Conservation (phyloP, 1,140 invertebrate genomes). For the Anastrepha obliqua region DNA sequence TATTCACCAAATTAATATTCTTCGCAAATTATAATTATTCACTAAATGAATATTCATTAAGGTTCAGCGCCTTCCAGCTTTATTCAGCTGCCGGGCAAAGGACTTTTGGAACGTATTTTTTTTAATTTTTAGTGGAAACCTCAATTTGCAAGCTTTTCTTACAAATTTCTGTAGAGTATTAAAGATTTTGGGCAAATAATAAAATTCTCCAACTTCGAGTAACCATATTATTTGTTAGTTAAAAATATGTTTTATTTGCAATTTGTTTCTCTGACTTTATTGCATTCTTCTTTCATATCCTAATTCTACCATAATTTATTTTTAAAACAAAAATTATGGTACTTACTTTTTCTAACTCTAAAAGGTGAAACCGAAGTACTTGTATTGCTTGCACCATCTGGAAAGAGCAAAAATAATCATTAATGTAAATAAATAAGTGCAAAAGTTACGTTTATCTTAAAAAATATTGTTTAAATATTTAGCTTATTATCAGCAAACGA, state of each 20-base stretch:
- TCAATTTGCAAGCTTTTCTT: no score
- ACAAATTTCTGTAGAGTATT: no score
- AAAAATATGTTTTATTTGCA: background rate
- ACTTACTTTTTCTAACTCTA: conserved; percentile 99
- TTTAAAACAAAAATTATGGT: conserved; percentile 56
- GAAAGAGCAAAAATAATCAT: conserved; percentile 76
- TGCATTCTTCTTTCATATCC: conserved; percentile 57
- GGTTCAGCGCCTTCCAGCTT: no score
- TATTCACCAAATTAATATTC: no score
- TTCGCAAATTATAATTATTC: no score
- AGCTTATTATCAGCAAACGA: background rate
- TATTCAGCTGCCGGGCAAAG: no score
- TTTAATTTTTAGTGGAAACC: no score
- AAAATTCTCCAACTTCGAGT: no score
- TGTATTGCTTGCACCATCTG: conserved; percentile 99
- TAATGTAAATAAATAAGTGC: background rate
- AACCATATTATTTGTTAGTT: no score
- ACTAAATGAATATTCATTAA: no score
- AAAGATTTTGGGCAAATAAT: no score
- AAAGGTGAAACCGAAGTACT: conserved; percentile 99
- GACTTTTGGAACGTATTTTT: no score
- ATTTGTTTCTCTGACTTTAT: conserved; percentile 24
- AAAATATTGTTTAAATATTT: background rate
- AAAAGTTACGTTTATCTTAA: background rate
- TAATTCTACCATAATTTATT: conserved; percentile 33